Base-by-base conservation (phyloP, 2,888 invertebrate genomes). In the Calephelis perditalis region DNA sequence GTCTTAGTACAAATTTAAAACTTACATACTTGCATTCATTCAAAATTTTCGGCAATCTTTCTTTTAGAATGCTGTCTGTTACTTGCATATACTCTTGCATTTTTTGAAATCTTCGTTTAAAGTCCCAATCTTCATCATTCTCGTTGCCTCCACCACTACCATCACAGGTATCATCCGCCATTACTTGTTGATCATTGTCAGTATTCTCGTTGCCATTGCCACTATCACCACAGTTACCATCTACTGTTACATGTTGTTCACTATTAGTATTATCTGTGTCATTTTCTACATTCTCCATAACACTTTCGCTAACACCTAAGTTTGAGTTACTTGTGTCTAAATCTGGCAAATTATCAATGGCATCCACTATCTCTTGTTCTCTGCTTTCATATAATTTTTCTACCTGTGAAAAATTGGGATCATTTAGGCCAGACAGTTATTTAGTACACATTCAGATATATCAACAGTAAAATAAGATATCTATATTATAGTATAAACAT, bases 1-100 rank as follows among this genome's bases (percentile, higher is more conserved):
- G 3, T 26, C 26, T 26, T 40, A 40, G 5, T 40, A 40, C 8
- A 40, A 5, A 40, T 37, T 7, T 2, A 37, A 6, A 36, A 54
- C 52, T 54, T 54, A 54, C 52, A 54, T 54, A 35, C 36, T 54
- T 54, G 36, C 52, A 54, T 35, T 54, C 52, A 54, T 11, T 54
- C 7, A 54, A 54, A 26, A 54, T 35, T 36, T 54, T 54, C 35
- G 54, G 54, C n/a, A 54, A 36, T 36, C 54, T 54, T 7, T 54
- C 54, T 36, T 54, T 54, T 7, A 54, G 35, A 36, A 54, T 54
- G 11, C 10, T n/a, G 11, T 54, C 54, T 7, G 54, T 54, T 7
- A 54, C 36, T 7, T 36, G 11, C 54, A 54, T 54, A 10, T 54
- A 54, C 9, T 35, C 54, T 11, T 54, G 54, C 54, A 54, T 54